Percentiles rank a stretch among this genome's conserved stretches.
Evolutionary conservation across 2,888 invertebrate species (phyloP).

Genomic region (Andrena fulva): DNA sequence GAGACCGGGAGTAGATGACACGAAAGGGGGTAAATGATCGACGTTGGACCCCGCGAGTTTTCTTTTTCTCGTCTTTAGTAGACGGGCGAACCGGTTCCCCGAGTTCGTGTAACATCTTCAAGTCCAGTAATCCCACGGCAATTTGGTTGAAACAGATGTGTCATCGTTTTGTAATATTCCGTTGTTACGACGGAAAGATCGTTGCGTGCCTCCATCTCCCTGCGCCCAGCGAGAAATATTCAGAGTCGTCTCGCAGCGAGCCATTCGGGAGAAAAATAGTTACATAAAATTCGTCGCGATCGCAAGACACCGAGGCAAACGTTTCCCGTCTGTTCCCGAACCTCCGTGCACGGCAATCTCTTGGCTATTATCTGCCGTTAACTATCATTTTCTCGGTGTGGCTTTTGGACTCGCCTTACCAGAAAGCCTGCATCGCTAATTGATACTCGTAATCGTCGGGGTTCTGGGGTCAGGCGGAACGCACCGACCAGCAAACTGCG

Average conservation of each 20-base stretch:
- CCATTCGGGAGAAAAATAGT: not conserved
- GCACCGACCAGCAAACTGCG: conserved; percentile 34
- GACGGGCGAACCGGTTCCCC: conserved; percentile 64
- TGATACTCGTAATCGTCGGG: conserved; percentile 73
- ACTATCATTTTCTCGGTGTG: conserved; percentile 72
- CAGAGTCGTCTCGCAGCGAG: not conserved
- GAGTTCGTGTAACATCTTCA: conserved; percentile 70
- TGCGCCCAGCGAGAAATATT: conserved; percentile 10
- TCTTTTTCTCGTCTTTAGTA: conserved; percentile 34
- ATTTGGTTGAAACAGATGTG: conserved; percentile 71
- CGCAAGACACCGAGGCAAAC: not conserved
- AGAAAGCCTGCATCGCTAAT: conserved; percentile 67
- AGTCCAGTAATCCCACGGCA: conserved; percentile 72
- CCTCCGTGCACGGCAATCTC: conserved; percentile 27
- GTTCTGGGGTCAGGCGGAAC: conserved; percentile 47
- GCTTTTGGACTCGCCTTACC: conserved; percentile 73
- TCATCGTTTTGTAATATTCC: conserved; percentile 61
- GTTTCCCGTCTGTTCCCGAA: not conserved
- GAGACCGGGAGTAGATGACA: conserved; percentile 51
- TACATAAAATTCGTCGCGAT: too few relatives aligned
- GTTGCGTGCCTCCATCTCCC: not conserved
- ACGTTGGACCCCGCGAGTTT: conserved; percentile 52
- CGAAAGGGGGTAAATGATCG: conserved; percentile 62
- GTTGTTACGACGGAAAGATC: conserved; percentile 41
- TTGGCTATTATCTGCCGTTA: conserved; percentile 64